Conservation (phyloP, 2,113 vertebrate species). For the Triplophysa siluroides region DNA sequence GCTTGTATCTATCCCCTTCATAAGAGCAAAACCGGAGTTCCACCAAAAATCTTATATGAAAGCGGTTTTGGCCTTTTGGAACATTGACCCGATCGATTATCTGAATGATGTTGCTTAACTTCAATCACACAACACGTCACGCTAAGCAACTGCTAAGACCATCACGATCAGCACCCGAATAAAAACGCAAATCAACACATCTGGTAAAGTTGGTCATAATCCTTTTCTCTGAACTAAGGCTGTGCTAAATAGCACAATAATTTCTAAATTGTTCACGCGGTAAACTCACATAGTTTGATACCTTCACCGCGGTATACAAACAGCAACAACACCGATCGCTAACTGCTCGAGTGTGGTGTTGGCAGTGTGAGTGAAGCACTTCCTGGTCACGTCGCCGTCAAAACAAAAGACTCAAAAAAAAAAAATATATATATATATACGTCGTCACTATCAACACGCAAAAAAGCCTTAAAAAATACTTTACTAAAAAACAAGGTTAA, state of each 20-base stretch:
- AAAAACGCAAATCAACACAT: neutral
- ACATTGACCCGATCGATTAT: conserved; percentile 31
- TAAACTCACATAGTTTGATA: neutral
- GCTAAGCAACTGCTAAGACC: conserved; percentile 15
- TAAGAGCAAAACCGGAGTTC: neutral
- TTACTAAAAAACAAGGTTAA: neutral
- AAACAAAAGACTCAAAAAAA: conserved; percentile 41
- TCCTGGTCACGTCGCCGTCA: conserved; percentile 36
- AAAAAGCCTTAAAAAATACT: neutral
- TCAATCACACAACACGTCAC: neutral
- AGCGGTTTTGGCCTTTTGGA: neutral
- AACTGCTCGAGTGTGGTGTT: conserved; percentile 31
- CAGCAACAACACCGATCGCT: neutral
- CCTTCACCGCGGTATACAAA: neutral
- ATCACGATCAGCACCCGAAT: neutral
- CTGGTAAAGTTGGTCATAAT: neutral
- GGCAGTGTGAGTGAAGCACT: conserved; percentile 1
- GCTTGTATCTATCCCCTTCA: neutral
- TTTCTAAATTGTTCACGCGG: neutral
- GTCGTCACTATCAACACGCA: neutral
- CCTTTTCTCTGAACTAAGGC: neutral
- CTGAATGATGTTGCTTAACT: conserved; percentile 14
- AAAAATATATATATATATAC: too few species aligned
- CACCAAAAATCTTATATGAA: neutral
- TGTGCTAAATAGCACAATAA: neutral